Percentiles rank a stretch among this genome's conserved stretches.
phyloP scores from a whole-genome alignment of 2,113 vertebrate genomes.

The Xiphophorus hellerii region DNA sequence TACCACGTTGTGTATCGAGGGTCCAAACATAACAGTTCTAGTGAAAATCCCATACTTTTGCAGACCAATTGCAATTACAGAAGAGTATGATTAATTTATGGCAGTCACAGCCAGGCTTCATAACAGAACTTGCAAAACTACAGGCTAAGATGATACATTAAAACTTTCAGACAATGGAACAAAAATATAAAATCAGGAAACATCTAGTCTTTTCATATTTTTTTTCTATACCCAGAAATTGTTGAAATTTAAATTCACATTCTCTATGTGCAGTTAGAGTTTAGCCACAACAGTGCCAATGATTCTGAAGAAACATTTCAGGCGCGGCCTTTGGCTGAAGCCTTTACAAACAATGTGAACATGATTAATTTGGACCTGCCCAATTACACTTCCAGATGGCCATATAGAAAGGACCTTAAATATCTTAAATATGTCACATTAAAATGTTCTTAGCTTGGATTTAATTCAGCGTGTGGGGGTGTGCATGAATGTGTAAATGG shows the following conservation, averaged over 20 bases:
- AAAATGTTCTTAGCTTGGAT: background rate
- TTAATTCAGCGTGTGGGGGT: background rate
- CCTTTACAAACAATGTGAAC: background rate
- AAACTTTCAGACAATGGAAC: background rate
- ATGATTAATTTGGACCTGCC: background rate
- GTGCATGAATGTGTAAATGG: too few species aligned
- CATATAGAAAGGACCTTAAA: background rate
- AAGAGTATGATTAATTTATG: background rate
- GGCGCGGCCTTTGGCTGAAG: conserved; percentile 15
- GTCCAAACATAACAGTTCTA: background rate
- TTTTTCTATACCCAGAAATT: too few species aligned
- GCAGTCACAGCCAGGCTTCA: background rate
- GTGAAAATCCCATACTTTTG: background rate
- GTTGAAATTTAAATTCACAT: too few species aligned
- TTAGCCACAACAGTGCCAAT: conserved; percentile 16
- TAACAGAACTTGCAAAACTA: background rate
- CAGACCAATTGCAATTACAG: background rate
- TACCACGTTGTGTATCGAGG: too few species aligned
- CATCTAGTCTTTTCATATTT: too few species aligned
- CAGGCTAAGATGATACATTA: background rate
- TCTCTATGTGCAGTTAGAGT: background rate
- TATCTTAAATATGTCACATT: background rate
- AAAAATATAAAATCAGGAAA: background rate
- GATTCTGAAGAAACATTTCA: conserved; percentile 9
- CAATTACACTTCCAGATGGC: background rate